Evolutionary conservation across 2,113 vertebrate species (phyloP), one percentile per base, ranked within the genome.

Genomic region (Phycodurus eques): DNA sequence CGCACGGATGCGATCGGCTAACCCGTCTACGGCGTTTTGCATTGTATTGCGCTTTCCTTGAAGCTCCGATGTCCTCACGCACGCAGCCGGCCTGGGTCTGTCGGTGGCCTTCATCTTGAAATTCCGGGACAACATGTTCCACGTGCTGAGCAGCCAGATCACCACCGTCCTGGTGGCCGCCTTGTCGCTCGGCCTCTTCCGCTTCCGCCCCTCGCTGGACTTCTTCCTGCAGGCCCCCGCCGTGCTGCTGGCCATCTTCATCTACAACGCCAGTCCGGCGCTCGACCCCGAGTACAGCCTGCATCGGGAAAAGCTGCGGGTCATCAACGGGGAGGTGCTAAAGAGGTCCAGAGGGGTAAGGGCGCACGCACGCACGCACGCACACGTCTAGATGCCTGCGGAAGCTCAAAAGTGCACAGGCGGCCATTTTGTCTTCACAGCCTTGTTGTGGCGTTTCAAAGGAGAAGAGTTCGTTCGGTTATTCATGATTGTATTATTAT

Each of bases 101-200:
- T 96, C 94, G 0, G 96, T 99, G 83, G 96, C 96, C 83, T 98
- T 98, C 90, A 99, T 99, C 85, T 87, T 99, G 78, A 99, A 99
- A 80, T 99, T 98, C 88, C 88, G 95, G 82, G 97, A 99, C 92
- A 99, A 99, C 87, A 99, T 99, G 97, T 99, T 99, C 88, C 98
- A 99, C 9, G 96, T 99, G 72, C 92, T 98, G 87, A 97, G 94
- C 31, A 94, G 94, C 42, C 97, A 99, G 85, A 90, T 99, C 85
- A 98, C 95, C 83, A 98, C 97, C 0, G 95, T 99, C 44, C 89
- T 98, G 69, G 94, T 99, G 74, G 97, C 96, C 0, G 56, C 92
- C 0, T 90, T 97, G 68, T 99, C 98, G 62, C 90, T 97, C 39
- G 57, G 98, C 78, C 90, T 97, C 62, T 98, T 99, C 85, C 91